Evolutionary conservation across 2,113 vertebrate genomes (phyloP), one percentile per base, ranked within the genome.

Genomic region (Labrus mixtus): DNA sequence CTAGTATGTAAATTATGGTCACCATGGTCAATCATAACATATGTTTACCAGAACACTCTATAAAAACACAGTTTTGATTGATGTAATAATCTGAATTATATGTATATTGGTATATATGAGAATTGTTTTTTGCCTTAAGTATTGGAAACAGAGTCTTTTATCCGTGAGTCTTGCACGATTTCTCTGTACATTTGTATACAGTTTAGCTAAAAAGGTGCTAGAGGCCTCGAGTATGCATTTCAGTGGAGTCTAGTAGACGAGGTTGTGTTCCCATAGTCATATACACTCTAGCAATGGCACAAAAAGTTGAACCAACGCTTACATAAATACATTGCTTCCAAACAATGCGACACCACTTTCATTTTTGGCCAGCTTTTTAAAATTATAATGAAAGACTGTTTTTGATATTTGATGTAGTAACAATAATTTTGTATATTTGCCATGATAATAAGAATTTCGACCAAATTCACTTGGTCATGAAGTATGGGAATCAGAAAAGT

Each of bases 91-190:
- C 74, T 85, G 80, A 82, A 89, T 92, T 93, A 87, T 89, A 80
- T 95, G 91, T 94, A 93, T 92, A 92, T 86, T 85, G 75, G 89
- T 87, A 89, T 89, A 92, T 89, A 92, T 84, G 82, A 90, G 56
- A 91, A 87, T 90, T 90, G 79, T 92, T 91, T 91, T 92, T 94
- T 94, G 94, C 94, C 94, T 95, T 95, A 95, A 94, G 90, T 93
- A 93, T 94, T 93, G 90, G 81, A 91, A 93, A 90, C 82, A 84
- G 86, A 92, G 89, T 91, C 88, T 93, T 92, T 91, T 92, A 94
- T 92, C 81, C 66, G 87, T 92, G 82, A 90, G 87, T 91, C 88
- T 91, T 94, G 93, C 93, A 94, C 87, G 91, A 92, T 91, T 90
- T 78, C 71, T 77, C 73, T 86, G 79, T 91, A 90, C 85, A 91